Conservation (phyloP, 2,113 vertebrate species). For the Burhinus oedicnemus region DNA sequence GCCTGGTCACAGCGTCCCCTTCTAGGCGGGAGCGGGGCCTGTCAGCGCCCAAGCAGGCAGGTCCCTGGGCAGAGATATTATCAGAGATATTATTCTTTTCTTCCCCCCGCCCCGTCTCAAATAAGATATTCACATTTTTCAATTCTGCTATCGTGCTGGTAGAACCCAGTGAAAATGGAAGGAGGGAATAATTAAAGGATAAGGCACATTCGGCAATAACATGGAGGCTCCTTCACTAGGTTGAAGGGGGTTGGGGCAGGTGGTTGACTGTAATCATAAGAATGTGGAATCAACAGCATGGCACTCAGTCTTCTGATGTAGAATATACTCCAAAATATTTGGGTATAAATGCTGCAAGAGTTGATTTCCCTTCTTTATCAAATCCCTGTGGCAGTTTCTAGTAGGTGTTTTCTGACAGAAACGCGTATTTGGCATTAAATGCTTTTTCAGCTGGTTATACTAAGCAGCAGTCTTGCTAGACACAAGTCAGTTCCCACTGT, state of each 20-base stretch:
- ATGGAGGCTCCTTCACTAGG: background rate
- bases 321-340: too few species aligned
- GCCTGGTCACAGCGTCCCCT: background rate
- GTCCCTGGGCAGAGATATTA: fast-evolving
- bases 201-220: fast-evolving
- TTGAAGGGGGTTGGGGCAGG: background rate
- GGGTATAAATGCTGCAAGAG: background rate
- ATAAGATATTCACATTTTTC: fast-evolving
- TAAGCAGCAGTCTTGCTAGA: background rate
- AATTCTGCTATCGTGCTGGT: fast-evolving
- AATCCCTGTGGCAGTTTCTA: background rate
- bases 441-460: background rate
- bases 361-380: background rate
- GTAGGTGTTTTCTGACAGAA: background rate
- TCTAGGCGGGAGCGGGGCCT: fast-evolving
- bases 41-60: fast-evolving
- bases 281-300: fast-evolving
- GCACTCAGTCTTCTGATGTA: too few species aligned
- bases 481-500: background rate
- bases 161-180: fast-evolving
- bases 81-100: fast-evolving
- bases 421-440: fast-evolving
- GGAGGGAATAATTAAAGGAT: too few species aligned
- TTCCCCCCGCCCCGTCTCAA: fast-evolving
- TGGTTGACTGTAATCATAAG: fast-evolving